Evolutionary conservation across 2,113 vertebrate species (phyloP).

Genomic region (Eulemur rufifrons): DNA sequence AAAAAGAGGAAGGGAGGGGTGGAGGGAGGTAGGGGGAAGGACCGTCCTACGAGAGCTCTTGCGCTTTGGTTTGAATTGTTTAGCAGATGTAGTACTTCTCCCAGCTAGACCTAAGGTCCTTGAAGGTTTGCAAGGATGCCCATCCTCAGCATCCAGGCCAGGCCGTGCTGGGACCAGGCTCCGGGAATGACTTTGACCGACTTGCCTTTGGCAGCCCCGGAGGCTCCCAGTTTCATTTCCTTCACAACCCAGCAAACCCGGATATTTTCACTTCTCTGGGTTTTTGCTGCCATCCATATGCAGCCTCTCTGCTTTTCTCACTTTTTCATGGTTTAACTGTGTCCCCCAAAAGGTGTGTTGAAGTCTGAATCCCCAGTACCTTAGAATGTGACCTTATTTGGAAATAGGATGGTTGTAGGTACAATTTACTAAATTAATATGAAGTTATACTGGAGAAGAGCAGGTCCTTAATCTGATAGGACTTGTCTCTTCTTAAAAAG

Average conservation of each 20-base stretch:
- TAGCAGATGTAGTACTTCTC: background rate
- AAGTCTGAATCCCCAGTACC: background rate
- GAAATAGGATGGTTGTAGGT: background rate
- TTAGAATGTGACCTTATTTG: background rate
- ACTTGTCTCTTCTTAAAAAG: background rate
- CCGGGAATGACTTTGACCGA: background rate
- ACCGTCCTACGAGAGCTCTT: background rate
- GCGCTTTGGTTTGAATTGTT: background rate
- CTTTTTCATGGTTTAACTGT: background rate
- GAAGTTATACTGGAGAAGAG: background rate
- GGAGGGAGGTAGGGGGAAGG: background rate
- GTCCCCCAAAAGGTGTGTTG: background rate
- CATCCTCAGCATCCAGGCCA: background rate
- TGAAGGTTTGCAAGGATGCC: background rate
- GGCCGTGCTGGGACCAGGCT: background rate
- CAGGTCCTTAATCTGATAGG: background rate
- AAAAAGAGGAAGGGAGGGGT: background rate
- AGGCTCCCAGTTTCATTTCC: background rate
- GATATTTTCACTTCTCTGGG: background rate
- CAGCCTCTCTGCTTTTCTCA: background rate
- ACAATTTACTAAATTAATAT: background rate
- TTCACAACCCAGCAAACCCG: background rate
- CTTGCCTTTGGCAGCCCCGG: background rate
- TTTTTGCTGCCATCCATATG: background rate
- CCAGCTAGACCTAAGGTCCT: background rate